These are phyloP conservation scores for Cerceris ruficornis DNA, from an alignment of 2,888 invertebrate species.

Conservation along the genomic window DNA sequence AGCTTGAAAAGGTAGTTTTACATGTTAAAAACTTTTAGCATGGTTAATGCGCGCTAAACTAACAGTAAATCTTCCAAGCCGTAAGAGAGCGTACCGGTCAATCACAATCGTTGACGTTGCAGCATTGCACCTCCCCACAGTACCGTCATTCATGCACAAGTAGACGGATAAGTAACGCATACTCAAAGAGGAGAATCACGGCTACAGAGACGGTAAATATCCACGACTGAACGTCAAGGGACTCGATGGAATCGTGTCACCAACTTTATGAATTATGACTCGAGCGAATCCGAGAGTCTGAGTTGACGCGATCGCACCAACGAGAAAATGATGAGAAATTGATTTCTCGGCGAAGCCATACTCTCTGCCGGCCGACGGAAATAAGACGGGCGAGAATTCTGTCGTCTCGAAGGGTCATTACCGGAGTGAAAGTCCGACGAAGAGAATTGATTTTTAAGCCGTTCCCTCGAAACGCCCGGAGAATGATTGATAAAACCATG, in stretches of 20 bases:
- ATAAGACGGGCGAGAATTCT: conserved; percentile 39
- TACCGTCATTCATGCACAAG: neutral
- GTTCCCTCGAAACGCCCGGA: neutral
- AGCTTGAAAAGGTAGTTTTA: no score
- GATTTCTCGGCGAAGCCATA: conserved; percentile 35
- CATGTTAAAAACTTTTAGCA: no score
- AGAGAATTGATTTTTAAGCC: neutral
- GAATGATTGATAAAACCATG: no score
- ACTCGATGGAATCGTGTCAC: conserved; percentile 17
- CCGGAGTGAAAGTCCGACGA: conserved; percentile 3
- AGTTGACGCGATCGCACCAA: neutral
- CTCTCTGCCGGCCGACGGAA: conserved; percentile 26
- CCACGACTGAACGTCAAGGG: conserved; percentile 2
- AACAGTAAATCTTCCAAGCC: no score
- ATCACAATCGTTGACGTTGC: no score
- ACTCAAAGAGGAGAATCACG: neutral
- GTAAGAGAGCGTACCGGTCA: no score
- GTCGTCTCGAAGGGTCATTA: conserved; percentile 38
- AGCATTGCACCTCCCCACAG: no score
- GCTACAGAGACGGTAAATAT: conserved; percentile 1
- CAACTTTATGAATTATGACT: conserved; percentile 43
- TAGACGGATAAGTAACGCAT: conserved; percentile 4
- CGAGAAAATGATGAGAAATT: conserved; percentile 36
- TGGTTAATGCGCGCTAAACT: no score
- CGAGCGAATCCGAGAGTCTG: neutral